Base-by-base conservation (phyloP, 2,888 invertebrate species). In the Andricus curvator region DNA sequence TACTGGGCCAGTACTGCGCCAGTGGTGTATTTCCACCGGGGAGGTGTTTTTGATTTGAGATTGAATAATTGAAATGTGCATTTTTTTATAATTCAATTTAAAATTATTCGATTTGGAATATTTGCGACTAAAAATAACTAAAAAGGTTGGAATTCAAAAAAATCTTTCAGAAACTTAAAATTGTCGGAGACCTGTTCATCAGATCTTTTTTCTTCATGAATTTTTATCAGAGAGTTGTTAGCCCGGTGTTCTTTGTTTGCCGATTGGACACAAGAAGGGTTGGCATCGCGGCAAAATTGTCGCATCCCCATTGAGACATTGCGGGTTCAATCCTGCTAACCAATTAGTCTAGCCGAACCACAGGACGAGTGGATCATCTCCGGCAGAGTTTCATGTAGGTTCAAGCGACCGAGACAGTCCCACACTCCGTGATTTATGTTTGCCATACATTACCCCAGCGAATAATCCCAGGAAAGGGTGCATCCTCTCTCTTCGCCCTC, bases 391-490 rank as follows among this genome's bases (percentile, higher is more conserved):
- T 87, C 87, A 85, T 86, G 87, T 88, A 86, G 86, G 83, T 89
- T 87, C 85, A 85, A 86, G 86, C 88, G 87, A 85, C 86, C 86
- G 86, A 88, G 87, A 85, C 86, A 86, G 86, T 88, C 85, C 85
- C 86, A 86, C 85, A 85, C 85, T 86, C 84, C 66, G 89, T 90
- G 90, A 90, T 90, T 88, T 90, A 89, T 90, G 89, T 89, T 90
- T 89, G 89, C 88, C 89, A 88, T 89, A 89, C 89, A 92, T 92
- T 92, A 92, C 88, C 86, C 91, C 85, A 86, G 86, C 91, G 91
- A 91, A 91, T 91, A 91, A 91, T 91, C 91, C 91, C 88, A 88
- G 89, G 90, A 90, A 91, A 90, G 91, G 91, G 90, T 90, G 86
- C 88, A 88, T 84, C 84, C 84, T 81, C 85, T 83, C 83, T 86